These are phyloP conservation scores for Scolopax rusticola DNA, from an alignment of 2,797 vertebrate genomes.

Conservation along the genomic window DNA sequence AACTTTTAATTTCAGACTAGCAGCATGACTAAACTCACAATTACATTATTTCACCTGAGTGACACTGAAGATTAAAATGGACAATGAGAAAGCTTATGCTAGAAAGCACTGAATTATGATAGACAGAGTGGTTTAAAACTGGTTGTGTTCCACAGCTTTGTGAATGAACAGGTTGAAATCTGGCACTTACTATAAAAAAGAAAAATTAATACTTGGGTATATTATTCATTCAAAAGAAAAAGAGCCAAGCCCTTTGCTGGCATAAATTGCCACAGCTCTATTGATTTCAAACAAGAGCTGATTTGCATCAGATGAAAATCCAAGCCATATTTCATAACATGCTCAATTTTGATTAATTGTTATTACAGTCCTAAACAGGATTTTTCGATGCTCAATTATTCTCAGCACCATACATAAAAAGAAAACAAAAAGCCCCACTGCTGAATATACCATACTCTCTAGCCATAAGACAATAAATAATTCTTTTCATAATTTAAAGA, in stretches of 20 bases:
- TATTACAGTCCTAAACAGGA: neutral
- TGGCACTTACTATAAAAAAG: neutral
- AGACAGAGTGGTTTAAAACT: neutral
- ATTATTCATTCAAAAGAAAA: constrained; percentile 39
- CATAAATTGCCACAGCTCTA: constrained; percentile 22
- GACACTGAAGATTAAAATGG: neutral
- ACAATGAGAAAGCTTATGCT: neutral
- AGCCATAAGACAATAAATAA: neutral
- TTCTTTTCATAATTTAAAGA: neutral
- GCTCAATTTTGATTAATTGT: constrained; percentile 38
- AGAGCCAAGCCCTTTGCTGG: constrained; percentile 11
- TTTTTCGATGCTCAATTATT: constrained; percentile 35
- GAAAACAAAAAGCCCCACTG: neutral
- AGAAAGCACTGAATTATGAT: neutral
- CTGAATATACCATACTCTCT: neutral
- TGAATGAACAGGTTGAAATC: constrained; percentile 31
- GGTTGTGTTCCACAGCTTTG: neutral
- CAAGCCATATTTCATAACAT: constrained; percentile 22
- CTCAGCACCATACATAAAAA: neutral
- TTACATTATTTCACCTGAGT: neutral
- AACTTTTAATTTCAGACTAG: neutral
- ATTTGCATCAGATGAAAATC: constrained; percentile 39
- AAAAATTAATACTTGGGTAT: constrained; percentile 7
- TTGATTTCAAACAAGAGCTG: constrained; percentile 43
- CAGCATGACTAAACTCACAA: neutral